A percentile compares a stretch with the other conserved stretches of the same genome.
These are phyloP conservation scores for Lepidurus packardi DNA, from an alignment of 1,140 invertebrate genomes.

Conservation along the genomic window DNA sequence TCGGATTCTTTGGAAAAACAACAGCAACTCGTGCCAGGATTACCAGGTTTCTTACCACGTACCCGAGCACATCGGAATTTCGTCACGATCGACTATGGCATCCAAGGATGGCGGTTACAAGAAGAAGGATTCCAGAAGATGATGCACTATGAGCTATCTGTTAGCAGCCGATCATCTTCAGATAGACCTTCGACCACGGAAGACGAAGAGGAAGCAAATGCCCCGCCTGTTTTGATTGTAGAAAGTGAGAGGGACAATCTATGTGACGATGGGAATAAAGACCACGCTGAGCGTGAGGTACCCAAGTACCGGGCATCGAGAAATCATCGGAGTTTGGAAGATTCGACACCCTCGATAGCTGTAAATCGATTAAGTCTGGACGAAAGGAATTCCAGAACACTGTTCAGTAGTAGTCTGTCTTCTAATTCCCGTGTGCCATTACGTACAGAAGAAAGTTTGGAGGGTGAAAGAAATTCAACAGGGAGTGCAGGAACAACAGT, in stretches of 20 bases:
- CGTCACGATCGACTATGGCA: conserved; percentile 24
- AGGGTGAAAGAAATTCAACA: not conserved
- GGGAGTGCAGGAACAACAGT: not conserved
- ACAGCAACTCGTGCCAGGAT: not conserved
- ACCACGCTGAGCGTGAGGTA: not conserved
- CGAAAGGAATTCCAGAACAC: not conserved
- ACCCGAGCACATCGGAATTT: conserved; percentile 22
- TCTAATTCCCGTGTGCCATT: not conserved
- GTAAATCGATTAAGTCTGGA: conserved; percentile 4
- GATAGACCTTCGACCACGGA: not conserved
- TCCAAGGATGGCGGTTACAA: conserved; percentile 26
- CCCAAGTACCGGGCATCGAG: not conserved
- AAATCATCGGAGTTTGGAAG: not conserved
- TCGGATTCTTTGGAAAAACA: not conserved
- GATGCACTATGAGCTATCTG: not conserved
- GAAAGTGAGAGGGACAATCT: not conserved
- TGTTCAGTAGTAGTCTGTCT: not conserved
- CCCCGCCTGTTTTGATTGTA: not conserved
- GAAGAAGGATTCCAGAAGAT: conserved; percentile 27
- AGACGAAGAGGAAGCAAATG: not conserved
- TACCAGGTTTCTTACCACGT: not conserved
- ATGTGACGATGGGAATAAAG: not conserved
- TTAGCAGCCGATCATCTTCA: not conserved
- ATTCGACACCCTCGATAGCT: not conserved
- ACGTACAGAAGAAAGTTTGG: not conserved